Conservation (phyloP, 2,797 vertebrate genomes). For the Anguilla marmorata region DNA sequence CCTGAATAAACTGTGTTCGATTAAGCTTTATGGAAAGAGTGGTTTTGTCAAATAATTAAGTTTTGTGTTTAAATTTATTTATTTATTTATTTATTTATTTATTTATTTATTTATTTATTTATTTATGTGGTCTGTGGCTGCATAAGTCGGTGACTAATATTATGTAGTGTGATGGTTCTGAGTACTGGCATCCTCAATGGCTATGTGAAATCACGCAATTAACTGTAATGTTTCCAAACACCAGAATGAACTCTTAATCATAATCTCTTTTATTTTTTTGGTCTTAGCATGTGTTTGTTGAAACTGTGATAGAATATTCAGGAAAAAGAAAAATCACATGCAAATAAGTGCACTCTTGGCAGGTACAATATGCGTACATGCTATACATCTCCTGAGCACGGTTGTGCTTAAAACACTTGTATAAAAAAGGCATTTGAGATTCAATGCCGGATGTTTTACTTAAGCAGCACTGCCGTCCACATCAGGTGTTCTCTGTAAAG, state of each 20-base stretch:
- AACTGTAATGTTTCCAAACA: too few relatives aligned
- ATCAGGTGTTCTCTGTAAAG: background rate
- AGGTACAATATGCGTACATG: background rate
- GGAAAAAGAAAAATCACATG: too few relatives aligned
- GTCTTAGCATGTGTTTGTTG: too few relatives aligned
- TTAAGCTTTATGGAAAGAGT: background rate
- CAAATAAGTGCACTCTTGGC: background rate
- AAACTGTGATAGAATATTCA: too few relatives aligned
- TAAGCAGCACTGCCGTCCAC: background rate
- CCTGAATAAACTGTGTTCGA: background rate
- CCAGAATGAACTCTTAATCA: too few relatives aligned
- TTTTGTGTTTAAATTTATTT: background rate
- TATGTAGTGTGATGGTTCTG: background rate
- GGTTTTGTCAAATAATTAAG: background rate
- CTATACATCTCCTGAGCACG: background rate
- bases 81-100: background rate
- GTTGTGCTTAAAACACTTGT: background rate
- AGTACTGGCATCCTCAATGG: too few relatives aligned
- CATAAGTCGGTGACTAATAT: background rate
- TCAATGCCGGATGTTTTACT: background rate
- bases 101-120: background rate
- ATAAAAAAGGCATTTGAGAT: background rate
- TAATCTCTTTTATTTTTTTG: too few relatives aligned
- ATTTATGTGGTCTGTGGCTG: background rate
- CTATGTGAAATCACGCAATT: too few relatives aligned